Percentiles rank a stretch among this genome's conserved stretches.
Conservation (phyloP, 1,140 invertebrate genomes). For the Frieseomelitta varia region DNA sequence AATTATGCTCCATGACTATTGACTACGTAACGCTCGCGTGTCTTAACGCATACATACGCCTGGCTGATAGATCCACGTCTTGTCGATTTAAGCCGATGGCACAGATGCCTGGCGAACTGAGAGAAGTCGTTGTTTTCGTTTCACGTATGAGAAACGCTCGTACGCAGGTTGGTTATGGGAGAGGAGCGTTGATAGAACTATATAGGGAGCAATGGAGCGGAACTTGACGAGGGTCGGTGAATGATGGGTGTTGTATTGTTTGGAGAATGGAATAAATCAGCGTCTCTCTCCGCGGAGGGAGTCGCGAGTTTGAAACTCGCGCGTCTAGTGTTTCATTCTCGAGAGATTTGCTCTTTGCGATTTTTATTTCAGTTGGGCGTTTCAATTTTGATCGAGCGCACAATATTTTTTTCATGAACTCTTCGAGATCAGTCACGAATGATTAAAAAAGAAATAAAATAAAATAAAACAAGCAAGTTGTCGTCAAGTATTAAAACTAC, state of each 20-base stretch:
- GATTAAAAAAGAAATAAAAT: too few species aligned
- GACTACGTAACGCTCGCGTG: too few species aligned
- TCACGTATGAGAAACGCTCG: background rate
- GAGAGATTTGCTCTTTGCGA: too few species aligned
- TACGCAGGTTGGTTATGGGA: background rate
- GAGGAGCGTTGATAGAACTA: background rate
- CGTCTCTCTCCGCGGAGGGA: background rate
- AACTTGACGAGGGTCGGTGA: background rate
- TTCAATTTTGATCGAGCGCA: too few species aligned
- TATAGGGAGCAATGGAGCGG: background rate
- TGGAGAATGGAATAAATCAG: background rate
- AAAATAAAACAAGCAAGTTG: too few species aligned
- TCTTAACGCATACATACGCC: background rate
- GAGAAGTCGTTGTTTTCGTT: background rate
- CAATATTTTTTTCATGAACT: too few species aligned
- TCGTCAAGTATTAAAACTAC: too few species aligned
- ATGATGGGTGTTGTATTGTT: background rate
- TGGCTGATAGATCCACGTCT: too few species aligned
- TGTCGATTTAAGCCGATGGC: background rate
- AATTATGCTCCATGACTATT: slow-evolving; percentile 29
- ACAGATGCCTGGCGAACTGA: background rate
- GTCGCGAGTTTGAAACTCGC: too few species aligned
- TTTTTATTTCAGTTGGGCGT: too few species aligned
- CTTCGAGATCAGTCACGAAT: too few species aligned
- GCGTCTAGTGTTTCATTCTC: too few species aligned